Evolutionary conservation across 2,113 vertebrate species (phyloP).

Genomic region (Corythoichthys haematopterus): DNA sequence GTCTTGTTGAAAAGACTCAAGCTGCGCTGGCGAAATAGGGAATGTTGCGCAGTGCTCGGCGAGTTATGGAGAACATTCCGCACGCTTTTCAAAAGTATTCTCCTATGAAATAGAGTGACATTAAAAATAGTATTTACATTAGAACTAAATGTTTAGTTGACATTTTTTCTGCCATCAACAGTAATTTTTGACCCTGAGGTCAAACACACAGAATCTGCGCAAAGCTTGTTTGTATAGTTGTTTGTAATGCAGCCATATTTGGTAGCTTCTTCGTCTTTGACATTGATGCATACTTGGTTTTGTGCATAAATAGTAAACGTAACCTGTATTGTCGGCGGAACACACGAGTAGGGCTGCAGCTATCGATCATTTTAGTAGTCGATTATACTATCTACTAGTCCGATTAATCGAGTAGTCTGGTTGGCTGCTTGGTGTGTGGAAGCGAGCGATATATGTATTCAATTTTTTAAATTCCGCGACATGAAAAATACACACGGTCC

Average conservation of each 20-base stretch:
- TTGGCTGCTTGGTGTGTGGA: too few relatives aligned
- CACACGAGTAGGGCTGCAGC: too few relatives aligned
- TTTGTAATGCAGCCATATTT: background rate
- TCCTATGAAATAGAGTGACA: background rate
- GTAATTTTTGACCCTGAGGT: too few relatives aligned
- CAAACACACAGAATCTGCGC: background rate
- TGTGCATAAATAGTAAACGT: background rate
- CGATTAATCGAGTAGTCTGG: too few relatives aligned
- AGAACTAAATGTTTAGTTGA: background rate
- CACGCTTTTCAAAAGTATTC: background rate
- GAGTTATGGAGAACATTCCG: conserved; percentile 16
- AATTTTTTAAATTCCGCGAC: background rate
- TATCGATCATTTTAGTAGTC: too few relatives aligned
- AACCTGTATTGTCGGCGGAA: background rate
- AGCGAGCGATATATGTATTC: too few relatives aligned
- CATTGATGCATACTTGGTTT: background rate
- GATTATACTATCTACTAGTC: too few relatives aligned
- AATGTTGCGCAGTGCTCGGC: conserved; percentile 13
- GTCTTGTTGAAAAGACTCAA: conserved; percentile 28
- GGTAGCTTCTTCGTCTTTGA: background rate
- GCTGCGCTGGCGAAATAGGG: conserved; percentile 27
- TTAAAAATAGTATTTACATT: conserved; percentile 2
- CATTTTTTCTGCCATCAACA: background rate
- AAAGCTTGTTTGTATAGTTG: background rate
- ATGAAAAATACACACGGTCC: too few relatives aligned